Evolutionary conservation across 2,797 vertebrate species (phyloP).

Genomic region (Sebastes taczanowskii): DNA sequence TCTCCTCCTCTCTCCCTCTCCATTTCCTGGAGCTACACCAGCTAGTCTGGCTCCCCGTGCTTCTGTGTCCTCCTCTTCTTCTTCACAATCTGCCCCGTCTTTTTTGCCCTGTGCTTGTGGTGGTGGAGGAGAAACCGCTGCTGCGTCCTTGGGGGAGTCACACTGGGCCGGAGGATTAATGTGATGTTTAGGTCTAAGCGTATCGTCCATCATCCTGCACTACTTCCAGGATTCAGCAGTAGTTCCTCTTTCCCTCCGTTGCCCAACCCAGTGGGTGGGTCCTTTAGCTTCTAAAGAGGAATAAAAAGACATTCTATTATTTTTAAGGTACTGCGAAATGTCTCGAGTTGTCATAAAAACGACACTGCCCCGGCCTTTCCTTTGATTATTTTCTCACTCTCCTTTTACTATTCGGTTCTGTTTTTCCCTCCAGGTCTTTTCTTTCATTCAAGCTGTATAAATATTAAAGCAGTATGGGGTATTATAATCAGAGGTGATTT

Average conservation of each 20-base stretch:
- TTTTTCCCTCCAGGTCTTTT: not conserved
- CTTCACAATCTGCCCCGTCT: conserved; percentile 47
- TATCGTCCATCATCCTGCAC: conserved; percentile 77
- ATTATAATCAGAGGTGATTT: not conserved
- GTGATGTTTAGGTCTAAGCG: conserved; percentile 76
- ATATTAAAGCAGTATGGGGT: not conserved
- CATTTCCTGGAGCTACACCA: conserved; percentile 62
- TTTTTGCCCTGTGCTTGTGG: conserved; percentile 49
- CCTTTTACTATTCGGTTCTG: not conserved
- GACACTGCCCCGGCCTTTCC: not conserved
- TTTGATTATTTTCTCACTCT: not conserved
- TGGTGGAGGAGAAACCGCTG: conserved; percentile 60
- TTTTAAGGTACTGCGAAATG: conserved; percentile 24
- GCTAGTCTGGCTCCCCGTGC: conserved; percentile 41
- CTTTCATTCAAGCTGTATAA: not conserved
- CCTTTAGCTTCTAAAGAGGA: conserved; percentile 38
- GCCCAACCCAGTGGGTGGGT: conserved; percentile 57
- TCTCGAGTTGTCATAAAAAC: conserved; percentile 1
- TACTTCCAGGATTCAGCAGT: conserved; percentile 63
- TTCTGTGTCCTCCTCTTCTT: conserved; percentile 66
- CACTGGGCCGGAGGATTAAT: conserved; percentile 76
- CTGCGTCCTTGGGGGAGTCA: conserved; percentile 73
- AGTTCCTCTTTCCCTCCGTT: conserved; percentile 60
- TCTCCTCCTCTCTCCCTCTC: conserved; percentile 64
- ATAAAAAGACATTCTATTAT: conserved; percentile 39